Conservation (phyloP, 2,888 invertebrate species). For the Eucriotettix oculatus region DNA sequence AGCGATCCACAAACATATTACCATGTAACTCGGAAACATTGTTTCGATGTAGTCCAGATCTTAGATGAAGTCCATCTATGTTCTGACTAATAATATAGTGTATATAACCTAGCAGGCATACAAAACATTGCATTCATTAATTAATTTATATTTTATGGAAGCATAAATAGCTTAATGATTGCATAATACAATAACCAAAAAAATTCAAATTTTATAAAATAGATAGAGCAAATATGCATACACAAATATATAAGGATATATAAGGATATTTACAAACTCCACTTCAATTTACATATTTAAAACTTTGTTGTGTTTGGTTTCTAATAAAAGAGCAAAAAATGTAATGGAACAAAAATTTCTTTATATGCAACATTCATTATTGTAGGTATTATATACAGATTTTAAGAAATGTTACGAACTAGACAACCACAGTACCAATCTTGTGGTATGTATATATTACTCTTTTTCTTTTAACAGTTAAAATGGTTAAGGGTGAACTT, state of each 20-base stretch:
- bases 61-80: conserved; percentile 91
- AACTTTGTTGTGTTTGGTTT: no score
- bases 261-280: neutral
- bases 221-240: neutral
- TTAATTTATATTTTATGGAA: neutral
- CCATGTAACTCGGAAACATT: conserved; percentile 89
- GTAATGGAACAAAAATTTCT: no score
- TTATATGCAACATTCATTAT: no score
- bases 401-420: no score
- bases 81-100: conserved; percentile 92
- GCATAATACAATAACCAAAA: neutral
- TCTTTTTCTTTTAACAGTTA: no score
- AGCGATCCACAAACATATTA: conserved; percentile 93
- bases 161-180: neutral
- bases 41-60: conserved; percentile 69
- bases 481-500: no score
- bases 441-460: no score
- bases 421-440: no score
- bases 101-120: conserved; percentile 35
- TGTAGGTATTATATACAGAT: no score
- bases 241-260: neutral
- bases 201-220: neutral
- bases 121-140: neutral
- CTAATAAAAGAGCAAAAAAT: no score
- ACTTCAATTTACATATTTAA: no score